These are phyloP conservation scores for Cariama cristata DNA, from an alignment of 2,113 vertebrate genomes.

Conservation along the genomic window DNA sequence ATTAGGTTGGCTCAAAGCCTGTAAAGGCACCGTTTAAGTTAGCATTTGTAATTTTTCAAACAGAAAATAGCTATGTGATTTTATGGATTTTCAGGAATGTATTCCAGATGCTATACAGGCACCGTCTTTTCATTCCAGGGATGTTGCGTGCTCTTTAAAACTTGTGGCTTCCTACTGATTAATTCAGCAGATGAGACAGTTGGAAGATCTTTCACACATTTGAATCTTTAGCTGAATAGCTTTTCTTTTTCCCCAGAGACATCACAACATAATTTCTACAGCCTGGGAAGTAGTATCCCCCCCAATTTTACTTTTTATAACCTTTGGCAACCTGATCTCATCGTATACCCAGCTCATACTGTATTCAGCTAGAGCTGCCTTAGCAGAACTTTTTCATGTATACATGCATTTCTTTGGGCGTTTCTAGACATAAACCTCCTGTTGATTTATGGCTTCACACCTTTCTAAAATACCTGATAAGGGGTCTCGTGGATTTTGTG, in stretches of 20 bases:
- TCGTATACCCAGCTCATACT: not conserved
- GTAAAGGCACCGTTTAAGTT: not conserved
- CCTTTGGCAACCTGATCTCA: not conserved
- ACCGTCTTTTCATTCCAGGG: not conserved
- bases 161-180: not conserved
- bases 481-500: not conserved
- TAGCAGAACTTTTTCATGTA: not conserved
- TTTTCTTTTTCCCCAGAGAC: not conserved
- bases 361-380: not conserved
- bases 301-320: not conserved
- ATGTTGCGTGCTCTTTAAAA: not conserved
- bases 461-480: not conserved
- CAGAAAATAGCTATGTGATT: not conserved
- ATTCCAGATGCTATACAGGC: not conserved
- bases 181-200: slow-evolving; percentile 1
- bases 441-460: not conserved
- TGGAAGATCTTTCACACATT: not conserved
- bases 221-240: not conserved
- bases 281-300: not conserved
- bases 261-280: not conserved
- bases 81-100: not conserved
- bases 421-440: not conserved
- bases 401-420: not conserved
- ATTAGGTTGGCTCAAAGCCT: not conserved
- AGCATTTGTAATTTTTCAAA: not conserved